Evolutionary conservation across 1,140 invertebrate genomes (phyloP).

Genomic region (Megalopta genalis): DNA sequence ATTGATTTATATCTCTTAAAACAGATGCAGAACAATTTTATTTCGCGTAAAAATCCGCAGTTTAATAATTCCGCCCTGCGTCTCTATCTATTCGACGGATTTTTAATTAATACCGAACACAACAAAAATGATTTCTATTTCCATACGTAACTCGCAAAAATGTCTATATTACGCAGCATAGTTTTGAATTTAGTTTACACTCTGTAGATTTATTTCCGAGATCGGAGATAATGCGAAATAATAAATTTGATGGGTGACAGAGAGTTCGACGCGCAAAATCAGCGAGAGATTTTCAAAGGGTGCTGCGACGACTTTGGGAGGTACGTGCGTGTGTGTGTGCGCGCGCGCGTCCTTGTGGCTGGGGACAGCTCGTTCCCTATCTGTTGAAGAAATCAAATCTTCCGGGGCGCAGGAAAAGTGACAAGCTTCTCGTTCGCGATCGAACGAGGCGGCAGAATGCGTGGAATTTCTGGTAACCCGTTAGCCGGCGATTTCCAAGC

Average conservation of each 20-base stretch:
- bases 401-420: conserved; percentile 50
- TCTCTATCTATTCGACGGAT: too few species aligned
- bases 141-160: too few species aligned
- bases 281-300: background rate
- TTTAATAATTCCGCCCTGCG: too few species aligned
- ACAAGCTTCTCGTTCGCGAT: conserved; percentile 58
- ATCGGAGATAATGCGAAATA: background rate
- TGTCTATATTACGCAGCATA: too few species aligned
- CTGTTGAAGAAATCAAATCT: conserved; percentile 54
- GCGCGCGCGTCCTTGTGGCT: background rate
- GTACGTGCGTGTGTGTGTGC: background rate
- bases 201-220: too few species aligned
- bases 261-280: background rate
- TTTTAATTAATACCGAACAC: too few species aligned
- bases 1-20: too few species aligned
- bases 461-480: conserved; percentile 60
- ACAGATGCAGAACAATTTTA: too few species aligned
- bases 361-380: conserved; percentile 56
- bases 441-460: conserved; percentile 58
- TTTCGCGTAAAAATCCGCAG: too few species aligned
- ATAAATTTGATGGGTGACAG: background rate
- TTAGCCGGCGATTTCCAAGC: conserved; percentile 56
- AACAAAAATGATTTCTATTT: too few species aligned
- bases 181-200: too few species aligned
- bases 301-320: background rate